Evolutionary conservation across 2,797 vertebrate genomes (phyloP).

Genomic region (Rhabdophis nuchalis): DNA sequence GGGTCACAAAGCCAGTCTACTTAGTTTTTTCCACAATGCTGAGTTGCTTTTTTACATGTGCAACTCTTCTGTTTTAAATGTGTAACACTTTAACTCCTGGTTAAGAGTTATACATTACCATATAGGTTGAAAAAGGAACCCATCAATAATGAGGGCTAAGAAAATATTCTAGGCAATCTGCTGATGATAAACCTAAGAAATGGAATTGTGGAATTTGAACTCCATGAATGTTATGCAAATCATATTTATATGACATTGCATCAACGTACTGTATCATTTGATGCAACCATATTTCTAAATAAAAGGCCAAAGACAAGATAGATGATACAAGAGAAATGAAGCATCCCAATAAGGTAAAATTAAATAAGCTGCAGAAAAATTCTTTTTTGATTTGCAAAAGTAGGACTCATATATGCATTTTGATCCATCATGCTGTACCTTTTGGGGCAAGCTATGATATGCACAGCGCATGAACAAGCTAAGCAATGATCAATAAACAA

Average conservation of each 20-base stretch:
- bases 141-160: background rate
- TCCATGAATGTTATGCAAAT: background rate
- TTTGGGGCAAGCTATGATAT: background rate
- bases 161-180: background rate
- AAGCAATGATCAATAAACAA: background rate
- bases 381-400: background rate
- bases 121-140: background rate
- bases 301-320: background rate
- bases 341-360: background rate
- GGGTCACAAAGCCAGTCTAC: background rate
- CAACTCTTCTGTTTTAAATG: background rate
- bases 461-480: background rate
- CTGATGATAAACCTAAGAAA: background rate
- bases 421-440: background rate
- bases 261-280: background rate
- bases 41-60: background rate
- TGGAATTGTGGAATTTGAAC: background rate
- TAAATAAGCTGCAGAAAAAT: background rate
- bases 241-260: background rate
- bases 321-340: background rate
- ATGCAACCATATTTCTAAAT: background rate
- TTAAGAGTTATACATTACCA: constrained; percentile 3
- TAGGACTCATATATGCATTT: background rate
- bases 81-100: background rate
- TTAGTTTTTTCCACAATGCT: background rate